Evolutionary conservation across 2,888 invertebrate genomes (phyloP).

Genomic region (Diachrysia chrysitis): DNA sequence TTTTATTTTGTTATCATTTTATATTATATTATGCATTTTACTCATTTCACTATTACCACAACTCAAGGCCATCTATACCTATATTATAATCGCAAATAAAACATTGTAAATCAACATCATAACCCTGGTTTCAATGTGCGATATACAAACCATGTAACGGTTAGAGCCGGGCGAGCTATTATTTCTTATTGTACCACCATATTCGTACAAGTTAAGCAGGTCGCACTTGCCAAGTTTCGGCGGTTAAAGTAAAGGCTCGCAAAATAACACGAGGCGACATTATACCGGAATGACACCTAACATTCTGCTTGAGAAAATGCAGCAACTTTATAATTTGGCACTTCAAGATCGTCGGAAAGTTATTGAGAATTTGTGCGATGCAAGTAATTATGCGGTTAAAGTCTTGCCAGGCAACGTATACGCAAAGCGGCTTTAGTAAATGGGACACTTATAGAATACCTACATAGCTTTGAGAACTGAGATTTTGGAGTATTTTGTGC

Average conservation of each 20-base stretch:
- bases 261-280: slow-evolving; percentile 10
- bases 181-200: slow-evolving; percentile 15
- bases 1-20: too few species aligned
- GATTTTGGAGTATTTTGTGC: background rate
- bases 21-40: background rate
- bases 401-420: background rate
- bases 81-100: background rate
- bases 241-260: slow-evolving; percentile 14
- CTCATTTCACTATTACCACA: background rate
- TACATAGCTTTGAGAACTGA: background rate
- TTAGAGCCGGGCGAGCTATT: slow-evolving; percentile 19
- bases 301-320: slow-evolving; percentile 10
- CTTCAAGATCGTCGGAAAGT: background rate
- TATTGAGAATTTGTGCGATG: background rate
- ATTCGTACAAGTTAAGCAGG: slow-evolving; percentile 29
- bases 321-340: slow-evolving; percentile 20
- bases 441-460: background rate
- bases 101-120: background rate
- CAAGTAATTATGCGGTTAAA: slow-evolving; percentile 3
- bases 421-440: background rate
- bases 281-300: slow-evolving; percentile 16
- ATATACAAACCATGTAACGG: slow-evolving; percentile 14
- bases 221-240: slow-evolving; percentile 42
- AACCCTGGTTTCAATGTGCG: background rate
- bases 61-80: background rate